Percentiles rank a stretch among this genome's conserved stretches.
Conservation (phyloP, 2,888 invertebrate genomes). For the Dolichopus griseipennis region DNA sequence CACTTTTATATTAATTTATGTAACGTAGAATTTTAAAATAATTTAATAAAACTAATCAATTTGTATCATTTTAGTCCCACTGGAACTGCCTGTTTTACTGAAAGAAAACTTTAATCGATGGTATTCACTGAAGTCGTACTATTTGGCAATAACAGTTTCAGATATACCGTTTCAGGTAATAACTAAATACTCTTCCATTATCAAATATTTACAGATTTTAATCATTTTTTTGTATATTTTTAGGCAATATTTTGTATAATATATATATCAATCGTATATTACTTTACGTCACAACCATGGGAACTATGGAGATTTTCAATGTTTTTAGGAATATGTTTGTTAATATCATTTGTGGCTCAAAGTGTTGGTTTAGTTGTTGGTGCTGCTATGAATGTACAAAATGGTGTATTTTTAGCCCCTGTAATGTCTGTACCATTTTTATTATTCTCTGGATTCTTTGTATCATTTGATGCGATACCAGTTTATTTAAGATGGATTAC, state of each 20-base stretch:
- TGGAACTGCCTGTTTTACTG: conserved; percentile 89
- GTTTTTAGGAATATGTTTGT: conserved; percentile 78
- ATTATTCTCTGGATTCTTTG: conserved; percentile 94
- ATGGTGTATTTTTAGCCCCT: conserved; percentile 92
- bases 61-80: conserved; percentile 60
- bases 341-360: conserved; percentile 92
- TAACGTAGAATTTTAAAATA: no score
- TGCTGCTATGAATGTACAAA: conserved; percentile 92
- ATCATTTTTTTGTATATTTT: conserved; percentile 30
- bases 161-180: conserved; percentile 94
- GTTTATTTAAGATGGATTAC: conserved; percentile 92
- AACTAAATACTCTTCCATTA: background rate
- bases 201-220: background rate
- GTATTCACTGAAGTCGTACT: conserved; percentile 92
- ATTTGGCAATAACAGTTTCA: conserved; percentile 89
- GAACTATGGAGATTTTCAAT: conserved; percentile 74
- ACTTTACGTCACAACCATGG: conserved; percentile 87
- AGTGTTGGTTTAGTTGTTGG: conserved; percentile 92
- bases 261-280: conserved; percentile 88
- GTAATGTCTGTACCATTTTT: conserved; percentile 95
- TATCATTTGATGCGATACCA: conserved; percentile 92
- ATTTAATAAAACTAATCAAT: no score
- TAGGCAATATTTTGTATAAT: conserved; percentile 89
- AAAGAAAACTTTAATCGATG: conserved; percentile 95
- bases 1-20: no score